Evolutionary conservation across 2,113 vertebrate species (phyloP).

Genomic region (Mirounga angustirostris): DNA sequence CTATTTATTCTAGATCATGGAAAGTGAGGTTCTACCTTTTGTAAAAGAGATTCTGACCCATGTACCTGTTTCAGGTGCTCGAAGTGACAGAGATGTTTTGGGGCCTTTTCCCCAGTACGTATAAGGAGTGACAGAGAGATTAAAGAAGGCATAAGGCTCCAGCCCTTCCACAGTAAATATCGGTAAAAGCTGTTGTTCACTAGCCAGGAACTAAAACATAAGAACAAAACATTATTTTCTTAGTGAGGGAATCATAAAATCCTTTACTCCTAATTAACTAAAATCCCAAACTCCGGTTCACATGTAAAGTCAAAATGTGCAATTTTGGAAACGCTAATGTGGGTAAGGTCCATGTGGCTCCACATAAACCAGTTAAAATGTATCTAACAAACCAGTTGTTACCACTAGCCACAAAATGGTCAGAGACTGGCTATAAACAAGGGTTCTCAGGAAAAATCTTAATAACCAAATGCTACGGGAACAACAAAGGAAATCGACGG

Average conservation of each 20-base stretch:
- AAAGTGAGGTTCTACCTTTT: conserved; percentile 4
- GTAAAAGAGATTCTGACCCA: conserved; percentile 10
- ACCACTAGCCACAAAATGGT: not conserved
- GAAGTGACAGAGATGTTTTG: conserved; percentile 81
- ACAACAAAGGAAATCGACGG: not conserved
- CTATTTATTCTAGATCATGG: not conserved
- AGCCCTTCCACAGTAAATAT: conserved; percentile 83
- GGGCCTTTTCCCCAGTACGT: conserved; percentile 89
- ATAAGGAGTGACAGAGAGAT: conserved; percentile 88
- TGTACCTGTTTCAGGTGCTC: conserved; percentile 88
- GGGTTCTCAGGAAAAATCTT: not conserved
- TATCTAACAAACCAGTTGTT: not conserved
- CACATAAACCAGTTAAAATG: not conserved
- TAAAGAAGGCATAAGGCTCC: conserved; percentile 86
- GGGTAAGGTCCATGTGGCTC: not conserved
- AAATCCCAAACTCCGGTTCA: conserved; percentile 11
- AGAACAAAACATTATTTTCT: conserved; percentile 55
- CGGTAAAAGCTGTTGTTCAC: conserved; percentile 80
- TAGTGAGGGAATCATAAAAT: conserved; percentile 26
- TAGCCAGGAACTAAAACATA: conserved; percentile 79
- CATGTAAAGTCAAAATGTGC: not conserved
- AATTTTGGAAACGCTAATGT: not conserved
- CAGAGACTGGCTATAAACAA: not conserved
- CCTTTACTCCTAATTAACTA: conserved; percentile 15
- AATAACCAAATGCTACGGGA: not conserved